Base-by-base conservation (phyloP, 2,797 vertebrate species). In the Thalassophryne amazonica region DNA sequence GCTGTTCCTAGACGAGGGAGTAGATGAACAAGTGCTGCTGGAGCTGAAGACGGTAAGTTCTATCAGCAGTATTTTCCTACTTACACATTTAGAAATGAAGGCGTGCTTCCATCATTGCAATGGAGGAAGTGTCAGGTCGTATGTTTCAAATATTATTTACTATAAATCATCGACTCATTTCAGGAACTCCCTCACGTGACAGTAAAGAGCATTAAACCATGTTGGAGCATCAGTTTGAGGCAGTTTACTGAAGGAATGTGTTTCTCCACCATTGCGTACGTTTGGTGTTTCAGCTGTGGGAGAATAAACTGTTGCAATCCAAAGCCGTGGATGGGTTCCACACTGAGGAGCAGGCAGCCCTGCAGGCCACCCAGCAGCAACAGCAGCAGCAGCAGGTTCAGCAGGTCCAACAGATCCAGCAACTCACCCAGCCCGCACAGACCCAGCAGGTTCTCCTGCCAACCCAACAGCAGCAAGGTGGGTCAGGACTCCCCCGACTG, bases 241-340 rank as follows among this genome's bases (percentile, higher is more conserved):
- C 1, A 10, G 30, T 2, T 13, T 30, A 13, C 21, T 58, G 11
- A 50, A 40, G 18, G 34, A 5, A 4, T 3, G 3, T 14, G 15
- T 1, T 1, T 24, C n/a, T 32, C 3, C 39, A 9, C 8, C 4
- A 1, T 8, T 27, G 0, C 50, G 14, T 32, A 1, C 1, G 0
- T 10, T 22, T 12, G 9, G 3, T 14, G 5, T n/a, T 24, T 29
- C 69, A 99, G 97, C 89, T 98, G 27, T 99, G 97, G 97, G 97
- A 99, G 84, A 98, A 88, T 87, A 99, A 99, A 60, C 86, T 99
- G 78, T 87, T 96, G 92, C 97, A 98, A 85, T 98, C 97, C 4
- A 99, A 98, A 80, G 95, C 97, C 14, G 97, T 99, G 78, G 97
- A 98, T 76, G 96, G 97, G 60, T 98, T 98, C 90, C 94, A 96